phyloP scores from a whole-genome alignment of 2,888 invertebrate species.

The Lomographa bimaculata region DNA sequence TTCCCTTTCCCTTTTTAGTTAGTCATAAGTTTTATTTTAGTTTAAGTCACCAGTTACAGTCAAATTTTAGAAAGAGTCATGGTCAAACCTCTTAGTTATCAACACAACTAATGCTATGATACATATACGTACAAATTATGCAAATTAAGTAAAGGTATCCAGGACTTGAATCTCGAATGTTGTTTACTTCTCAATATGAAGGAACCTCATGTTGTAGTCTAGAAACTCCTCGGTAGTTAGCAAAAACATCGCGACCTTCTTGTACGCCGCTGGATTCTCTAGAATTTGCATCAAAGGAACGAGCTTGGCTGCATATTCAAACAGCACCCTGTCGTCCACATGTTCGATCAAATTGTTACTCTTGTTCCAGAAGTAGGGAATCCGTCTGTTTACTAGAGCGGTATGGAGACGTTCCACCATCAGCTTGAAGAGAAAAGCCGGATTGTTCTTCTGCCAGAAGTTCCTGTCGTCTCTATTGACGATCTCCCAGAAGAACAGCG shows the following conservation, averaged over 20 bases:
- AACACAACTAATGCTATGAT: too few relatives aligned
- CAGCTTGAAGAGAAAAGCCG: slow-evolving; percentile 54
- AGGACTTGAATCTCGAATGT: too few relatives aligned
- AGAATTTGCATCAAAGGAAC: slow-evolving; percentile 44
- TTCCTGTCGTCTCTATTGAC: slow-evolving; percentile 39
- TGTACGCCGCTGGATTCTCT: slow-evolving; percentile 44
- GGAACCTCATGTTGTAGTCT: slow-evolving; percentile 44
- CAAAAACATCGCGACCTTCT: slow-evolving; percentile 54
- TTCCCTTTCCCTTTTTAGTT: too few relatives aligned
- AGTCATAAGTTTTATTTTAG: too few relatives aligned
- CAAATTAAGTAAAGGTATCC: too few relatives aligned
- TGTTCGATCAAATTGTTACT: slow-evolving; percentile 66
- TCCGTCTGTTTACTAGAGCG: slow-evolving; percentile 46
- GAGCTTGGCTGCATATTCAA: slow-evolving; percentile 48
- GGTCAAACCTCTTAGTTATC: too few relatives aligned
- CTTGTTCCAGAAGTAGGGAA: slow-evolving; percentile 78
- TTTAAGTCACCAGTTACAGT: too few relatives aligned
- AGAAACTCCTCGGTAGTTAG: slow-evolving; percentile 48
- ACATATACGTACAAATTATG: too few relatives aligned
- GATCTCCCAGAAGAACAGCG: slow-evolving; percentile 71
- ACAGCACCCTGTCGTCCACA: slow-evolving; percentile 36
- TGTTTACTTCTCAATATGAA: too few relatives aligned
- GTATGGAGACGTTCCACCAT: slow-evolving; percentile 65
- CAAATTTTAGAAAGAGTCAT: too few relatives aligned
- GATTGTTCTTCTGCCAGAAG: slow-evolving; percentile 53